phyloP scores from a whole-genome alignment of 2,797 vertebrate genomes.

The Bovichtus variegatus region DNA sequence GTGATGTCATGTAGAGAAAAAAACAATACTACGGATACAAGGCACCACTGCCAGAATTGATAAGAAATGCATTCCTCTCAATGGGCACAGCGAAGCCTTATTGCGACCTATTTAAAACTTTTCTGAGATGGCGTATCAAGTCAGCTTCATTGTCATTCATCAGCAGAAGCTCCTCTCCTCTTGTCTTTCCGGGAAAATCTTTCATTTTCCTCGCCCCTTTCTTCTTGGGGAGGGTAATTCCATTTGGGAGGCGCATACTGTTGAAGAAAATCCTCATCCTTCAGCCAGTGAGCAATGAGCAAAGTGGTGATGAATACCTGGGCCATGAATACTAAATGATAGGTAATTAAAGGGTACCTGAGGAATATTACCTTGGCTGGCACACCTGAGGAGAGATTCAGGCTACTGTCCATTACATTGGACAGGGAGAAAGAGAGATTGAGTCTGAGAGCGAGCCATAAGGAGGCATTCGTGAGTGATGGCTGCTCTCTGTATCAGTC shows the following conservation, averaged over 20 bases:
- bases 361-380: constrained; percentile 74
- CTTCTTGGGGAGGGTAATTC: constrained; percentile 47
- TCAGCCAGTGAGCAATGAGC: constrained; percentile 54
- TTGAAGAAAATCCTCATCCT: constrained; percentile 51
- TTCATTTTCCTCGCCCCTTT: constrained; percentile 28
- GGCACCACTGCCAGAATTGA: constrained; percentile 22
- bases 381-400: constrained; percentile 70
- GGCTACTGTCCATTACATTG: constrained; percentile 61
- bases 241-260: constrained; percentile 44
- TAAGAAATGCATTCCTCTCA: constrained; percentile 29
- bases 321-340: constrained; percentile 83
- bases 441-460: constrained; percentile 38
- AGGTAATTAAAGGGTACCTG: constrained; percentile 83
- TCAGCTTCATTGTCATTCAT: constrained; percentile 61
- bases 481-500: constrained; percentile 74
- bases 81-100: background rate
- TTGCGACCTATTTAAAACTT: constrained; percentile 61
- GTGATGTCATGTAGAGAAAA: constrained; percentile 39
- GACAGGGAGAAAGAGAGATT: constrained; percentile 34
- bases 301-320: constrained; percentile 73
- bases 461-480: constrained; percentile 68
- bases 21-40: constrained; percentile 2
- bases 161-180: constrained; percentile 30
- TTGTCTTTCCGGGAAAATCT: constrained; percentile 44
- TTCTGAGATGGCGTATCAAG: constrained; percentile 24